A percentile compares a stretch with the other conserved stretches of the same genome.
Conservation (phyloP, 2,888 invertebrate genomes). For the Petrolisthes manimaculis region DNA sequence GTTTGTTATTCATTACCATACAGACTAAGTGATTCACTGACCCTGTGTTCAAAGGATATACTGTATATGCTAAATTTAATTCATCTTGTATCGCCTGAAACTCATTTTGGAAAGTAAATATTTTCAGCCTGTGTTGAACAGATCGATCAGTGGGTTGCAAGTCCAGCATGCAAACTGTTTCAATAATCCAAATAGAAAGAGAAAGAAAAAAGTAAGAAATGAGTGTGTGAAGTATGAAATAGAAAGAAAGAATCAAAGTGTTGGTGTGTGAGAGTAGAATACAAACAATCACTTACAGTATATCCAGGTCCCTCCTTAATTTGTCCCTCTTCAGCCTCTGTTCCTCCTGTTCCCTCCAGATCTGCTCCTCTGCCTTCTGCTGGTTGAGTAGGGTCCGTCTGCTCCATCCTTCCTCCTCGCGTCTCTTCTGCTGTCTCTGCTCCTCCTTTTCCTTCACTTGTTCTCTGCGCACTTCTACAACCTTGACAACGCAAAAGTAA, state of each 20-base stretch:
- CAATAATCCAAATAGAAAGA: too few species aligned
- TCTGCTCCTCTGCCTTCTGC: conserved; percentile 3
- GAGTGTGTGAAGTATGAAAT: too few species aligned
- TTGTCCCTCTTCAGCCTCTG: neutral
- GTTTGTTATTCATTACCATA: too few species aligned
- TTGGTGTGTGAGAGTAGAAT: neutral
- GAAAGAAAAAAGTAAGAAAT: too few species aligned
- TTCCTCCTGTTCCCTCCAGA: neutral
- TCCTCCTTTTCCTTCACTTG: conserved; percentile 14
- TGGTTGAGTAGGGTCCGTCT: neutral
- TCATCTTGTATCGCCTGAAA: too few species aligned
- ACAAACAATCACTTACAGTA: neutral
- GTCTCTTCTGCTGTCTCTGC: neutral
- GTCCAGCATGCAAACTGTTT: too few species aligned
- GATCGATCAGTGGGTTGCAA: too few species aligned
- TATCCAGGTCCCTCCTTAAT: neutral
- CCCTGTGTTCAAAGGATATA: too few species aligned
- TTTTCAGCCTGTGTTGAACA: too few species aligned
- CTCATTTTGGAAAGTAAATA: too few species aligned
- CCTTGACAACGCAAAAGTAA: neutral
- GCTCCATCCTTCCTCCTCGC: neutral
- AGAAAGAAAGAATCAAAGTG: neutral
- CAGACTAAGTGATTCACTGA: too few species aligned
- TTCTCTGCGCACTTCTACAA: neutral
- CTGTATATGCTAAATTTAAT: too few species aligned